Percentiles rank a stretch among this genome's conserved stretches.
These are phyloP conservation scores for Enteromius radiatus DNA, from an alignment of 2,797 vertebrate genomes.

Conservation along the genomic window DNA sequence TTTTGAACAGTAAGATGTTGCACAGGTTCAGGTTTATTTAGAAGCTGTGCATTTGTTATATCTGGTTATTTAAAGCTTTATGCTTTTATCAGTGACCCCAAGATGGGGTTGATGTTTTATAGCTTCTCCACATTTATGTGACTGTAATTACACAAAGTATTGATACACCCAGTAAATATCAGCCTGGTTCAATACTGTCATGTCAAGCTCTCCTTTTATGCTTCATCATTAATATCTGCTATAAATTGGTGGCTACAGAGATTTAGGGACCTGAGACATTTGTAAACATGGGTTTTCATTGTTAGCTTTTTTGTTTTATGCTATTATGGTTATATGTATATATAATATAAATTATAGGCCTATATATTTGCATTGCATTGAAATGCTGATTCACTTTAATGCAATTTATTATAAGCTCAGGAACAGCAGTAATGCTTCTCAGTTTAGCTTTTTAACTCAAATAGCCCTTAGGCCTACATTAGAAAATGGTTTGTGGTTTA, in stretches of 20 bases:
- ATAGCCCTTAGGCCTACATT: not conserved
- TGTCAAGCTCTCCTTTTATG: conserved; percentile 43
- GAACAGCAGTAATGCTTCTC: not conserved
- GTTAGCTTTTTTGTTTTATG: not conserved
- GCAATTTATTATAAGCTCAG: not conserved
- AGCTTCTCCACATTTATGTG: not conserved
- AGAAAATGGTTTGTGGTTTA: not conserved
- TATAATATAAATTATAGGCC: not conserved
- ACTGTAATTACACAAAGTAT: conserved; percentile 22
- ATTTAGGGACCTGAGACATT: not conserved
- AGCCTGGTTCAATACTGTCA: not conserved
- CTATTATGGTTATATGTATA: not conserved
- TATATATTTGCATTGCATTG: not conserved
- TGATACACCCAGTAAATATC: not conserved
- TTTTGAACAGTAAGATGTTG: not conserved
- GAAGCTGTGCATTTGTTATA: not conserved
- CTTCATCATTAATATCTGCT: conserved; percentile 50
- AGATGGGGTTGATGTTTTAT: conserved; percentile 22
- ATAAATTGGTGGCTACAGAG: conserved; percentile 25
- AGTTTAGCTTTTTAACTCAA: not conserved
- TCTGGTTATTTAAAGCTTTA: too few species aligned
- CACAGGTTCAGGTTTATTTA: not conserved
- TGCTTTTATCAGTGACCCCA: not conserved
- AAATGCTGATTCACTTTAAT: not conserved
- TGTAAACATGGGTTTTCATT: not conserved